A percentile compares a stretch with the other conserved stretches of the same genome.
Conservation (phyloP, 2,113 vertebrate genomes). For the Bujurquina vittata region DNA sequence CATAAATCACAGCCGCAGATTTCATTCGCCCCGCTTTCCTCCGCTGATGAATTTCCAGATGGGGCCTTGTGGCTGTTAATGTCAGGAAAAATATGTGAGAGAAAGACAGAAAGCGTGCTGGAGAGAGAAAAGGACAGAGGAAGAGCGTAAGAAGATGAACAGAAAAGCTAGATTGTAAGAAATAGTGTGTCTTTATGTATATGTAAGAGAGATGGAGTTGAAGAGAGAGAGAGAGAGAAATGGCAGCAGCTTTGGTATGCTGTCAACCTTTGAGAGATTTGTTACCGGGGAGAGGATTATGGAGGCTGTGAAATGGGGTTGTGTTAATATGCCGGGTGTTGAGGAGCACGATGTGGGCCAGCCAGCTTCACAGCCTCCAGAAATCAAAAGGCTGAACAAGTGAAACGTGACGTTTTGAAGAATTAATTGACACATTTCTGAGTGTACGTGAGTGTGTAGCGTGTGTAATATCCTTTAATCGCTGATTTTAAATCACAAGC, state of each 20-base stretch:
- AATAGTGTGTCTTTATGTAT: constrained; percentile 51
- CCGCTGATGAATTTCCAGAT: constrained; percentile 77
- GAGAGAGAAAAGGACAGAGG: constrained; percentile 13
- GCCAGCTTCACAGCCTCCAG: constrained; percentile 49
- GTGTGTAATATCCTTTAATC: constrained; percentile 25
- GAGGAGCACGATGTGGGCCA: constrained; percentile 52
- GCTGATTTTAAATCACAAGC: constrained; percentile 25
- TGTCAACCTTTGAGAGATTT: constrained; percentile 74
- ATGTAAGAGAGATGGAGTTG: constrained; percentile 35
- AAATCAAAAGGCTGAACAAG: constrained; percentile 64
- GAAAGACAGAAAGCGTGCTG: constrained; percentile 5
- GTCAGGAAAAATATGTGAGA: constrained; percentile 55
- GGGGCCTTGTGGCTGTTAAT: constrained; percentile 66
- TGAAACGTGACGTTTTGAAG: constrained; percentile 38
- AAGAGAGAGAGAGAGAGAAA: constrained; percentile 39
- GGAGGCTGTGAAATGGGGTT: constrained; percentile 72
- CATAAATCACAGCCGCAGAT: constrained; percentile 77
- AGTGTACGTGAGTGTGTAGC: constrained; percentile 4
- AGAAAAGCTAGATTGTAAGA: constrained; percentile 30
- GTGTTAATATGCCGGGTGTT: constrained; percentile 71
- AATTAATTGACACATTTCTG: constrained; percentile 23
- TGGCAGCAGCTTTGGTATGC: constrained; percentile 53
- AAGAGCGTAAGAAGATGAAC: constrained; percentile 28
- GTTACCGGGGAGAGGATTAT: constrained; percentile 72
- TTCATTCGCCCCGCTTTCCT: constrained; percentile 65